These are phyloP conservation scores for Scaptomyza pallida DNA, from an alignment of 1,140 invertebrate species.

Conservation along the genomic window DNA sequence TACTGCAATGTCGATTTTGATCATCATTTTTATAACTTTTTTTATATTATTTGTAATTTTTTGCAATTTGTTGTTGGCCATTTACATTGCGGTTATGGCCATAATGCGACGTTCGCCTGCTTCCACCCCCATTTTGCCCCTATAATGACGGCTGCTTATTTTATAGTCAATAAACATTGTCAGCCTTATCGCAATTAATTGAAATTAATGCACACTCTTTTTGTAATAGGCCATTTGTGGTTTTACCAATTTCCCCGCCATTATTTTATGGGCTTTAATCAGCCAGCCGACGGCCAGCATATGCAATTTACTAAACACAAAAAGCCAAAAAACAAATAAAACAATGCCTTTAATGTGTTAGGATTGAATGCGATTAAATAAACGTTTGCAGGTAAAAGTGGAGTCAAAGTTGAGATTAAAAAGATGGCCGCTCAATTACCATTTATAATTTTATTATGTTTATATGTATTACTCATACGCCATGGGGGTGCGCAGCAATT, in stretches of 20 bases:
- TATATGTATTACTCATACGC: slow-evolving; percentile 37
- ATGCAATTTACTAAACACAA: not conserved
- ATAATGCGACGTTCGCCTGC: slow-evolving; percentile 3
- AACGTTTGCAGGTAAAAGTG: not conserved
- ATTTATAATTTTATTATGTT: slow-evolving; percentile 77
- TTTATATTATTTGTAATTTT: slow-evolving; percentile 27
- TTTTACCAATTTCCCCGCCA: slow-evolving; percentile 13
- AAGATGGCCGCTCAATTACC: slow-evolving; percentile 6
- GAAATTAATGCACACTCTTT: slow-evolving; percentile 57
- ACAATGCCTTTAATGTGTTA: not conserved
- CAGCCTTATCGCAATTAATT: slow-evolving; percentile 71
- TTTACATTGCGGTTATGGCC: slow-evolving; percentile 42
- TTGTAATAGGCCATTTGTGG: slow-evolving; percentile 52
- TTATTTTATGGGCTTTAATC: not conserved
- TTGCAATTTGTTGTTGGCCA: slow-evolving; percentile 46
- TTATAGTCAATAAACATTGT: slow-evolving; percentile 73
- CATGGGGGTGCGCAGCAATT: not conserved
- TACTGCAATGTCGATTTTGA: slow-evolving; percentile 60
- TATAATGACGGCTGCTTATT: slow-evolving; percentile 46
- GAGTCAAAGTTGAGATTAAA: not conserved
- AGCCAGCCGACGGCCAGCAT: not conserved
- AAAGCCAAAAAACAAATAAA: not conserved
- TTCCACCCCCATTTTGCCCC: too few species aligned
- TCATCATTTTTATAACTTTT: slow-evolving; percentile 45
- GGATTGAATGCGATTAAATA: not conserved